Base-by-base conservation (phyloP, 2,888 invertebrate species). In the Alentia gelatinosa region DNA sequence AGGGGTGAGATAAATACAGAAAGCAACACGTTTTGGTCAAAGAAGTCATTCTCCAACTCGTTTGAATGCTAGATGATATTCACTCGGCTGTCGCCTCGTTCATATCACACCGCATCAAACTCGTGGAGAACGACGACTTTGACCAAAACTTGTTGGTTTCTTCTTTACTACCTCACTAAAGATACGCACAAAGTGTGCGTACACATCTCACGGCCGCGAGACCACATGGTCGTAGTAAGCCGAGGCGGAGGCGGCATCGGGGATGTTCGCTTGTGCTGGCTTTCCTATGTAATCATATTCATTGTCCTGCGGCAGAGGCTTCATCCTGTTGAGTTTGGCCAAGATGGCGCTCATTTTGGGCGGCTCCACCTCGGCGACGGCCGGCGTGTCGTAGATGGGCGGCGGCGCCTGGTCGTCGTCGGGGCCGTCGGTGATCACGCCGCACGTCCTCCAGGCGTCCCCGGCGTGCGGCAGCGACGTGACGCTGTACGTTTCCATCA, bases 381-480 rank as follows among this genome's bases (percentile, higher is more conserved):
- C 86, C 7, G 86, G 86, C 7, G 86, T 86, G 30, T 86, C 86
- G 35, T 86, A 86, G 1, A 86, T 86, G 30, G 50, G 47, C 12
- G 47, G 86, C 7, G 86, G 26, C 19, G 39, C 63, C 23, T 37
- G 37, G 37, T 5, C 23, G 12, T 19, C 50, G 0, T 19, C 86
- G 5, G 42, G 15, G 9, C 19, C 30, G 40, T 19, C 40, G 3
- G 3, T 35, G 39, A 7, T n/a, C n/a, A 83, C 4, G 0, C n/a
- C 40, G 7, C 23, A 3, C 83, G 15, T 26, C 39, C 23, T 40
- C 83, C 83, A 83, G 1, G 83, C 83, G 7, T 83, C 26, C 1
- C 39, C 39, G 5, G 12, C 30, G 1, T 26, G 9, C n/a, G 86
- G 86, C 7, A 86, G 30, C 1, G 30, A 30, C 0, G 86, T 30